Evolutionary conservation across 2,888 invertebrate genomes (phyloP).

Genomic region (Lagria hirta): DNA sequence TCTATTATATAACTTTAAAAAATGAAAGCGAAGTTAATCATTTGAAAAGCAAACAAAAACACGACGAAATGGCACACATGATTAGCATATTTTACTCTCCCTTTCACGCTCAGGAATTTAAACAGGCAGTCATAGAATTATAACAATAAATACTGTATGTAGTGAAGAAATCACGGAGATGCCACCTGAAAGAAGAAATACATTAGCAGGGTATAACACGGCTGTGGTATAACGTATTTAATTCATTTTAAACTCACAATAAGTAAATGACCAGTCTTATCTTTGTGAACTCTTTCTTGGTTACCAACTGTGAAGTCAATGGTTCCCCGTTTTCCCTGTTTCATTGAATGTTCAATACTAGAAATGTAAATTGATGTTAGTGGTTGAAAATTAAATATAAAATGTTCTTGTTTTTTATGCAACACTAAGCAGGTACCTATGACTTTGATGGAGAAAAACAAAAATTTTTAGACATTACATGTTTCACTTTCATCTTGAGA

Average conservation of each 20-base stretch:
- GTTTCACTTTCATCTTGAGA: no score
- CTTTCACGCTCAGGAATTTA: background rate
- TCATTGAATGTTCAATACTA: constrained; percentile 82
- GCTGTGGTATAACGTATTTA: no score
- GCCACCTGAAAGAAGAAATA: constrained; percentile 33
- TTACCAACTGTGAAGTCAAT: constrained; percentile 81
- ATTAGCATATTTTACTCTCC: background rate
- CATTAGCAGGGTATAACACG: constrained; percentile 9
- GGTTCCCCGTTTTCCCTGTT: constrained; percentile 81
- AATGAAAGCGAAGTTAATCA: no score
- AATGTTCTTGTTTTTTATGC: no score
- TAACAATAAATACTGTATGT: background rate
- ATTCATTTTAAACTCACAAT: constrained; percentile 62
- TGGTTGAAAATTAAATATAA: no score
- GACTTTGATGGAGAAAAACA: background rate
- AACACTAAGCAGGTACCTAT: no score
- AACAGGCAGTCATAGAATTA: constrained; percentile 5
- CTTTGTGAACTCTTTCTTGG: constrained; percentile 72
- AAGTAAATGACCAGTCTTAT: constrained; percentile 81
- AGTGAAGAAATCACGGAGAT: constrained; percentile 28
- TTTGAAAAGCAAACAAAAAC: no score
- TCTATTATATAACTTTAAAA: no score
- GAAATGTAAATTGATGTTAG: no score
- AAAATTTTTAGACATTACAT: no score
- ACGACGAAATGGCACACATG: constrained; percentile 1